A percentile compares a stretch with the other conserved stretches of the same genome.
phyloP scores from a whole-genome alignment of 2,113 vertebrate genomes.

The Thunnus maccoyii region DNA sequence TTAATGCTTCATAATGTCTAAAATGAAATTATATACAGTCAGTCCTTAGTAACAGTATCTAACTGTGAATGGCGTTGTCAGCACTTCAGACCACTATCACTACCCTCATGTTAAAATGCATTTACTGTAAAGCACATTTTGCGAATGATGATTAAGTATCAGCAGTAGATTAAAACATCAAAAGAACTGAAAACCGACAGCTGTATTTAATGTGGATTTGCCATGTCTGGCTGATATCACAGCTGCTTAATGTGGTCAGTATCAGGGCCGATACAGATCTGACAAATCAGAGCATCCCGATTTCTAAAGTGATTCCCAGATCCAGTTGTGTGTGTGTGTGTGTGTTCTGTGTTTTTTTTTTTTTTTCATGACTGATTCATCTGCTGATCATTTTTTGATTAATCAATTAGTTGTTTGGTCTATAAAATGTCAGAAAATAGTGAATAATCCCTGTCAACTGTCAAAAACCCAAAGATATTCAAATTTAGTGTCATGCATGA shows the following conservation, averaged over 20 bases:
- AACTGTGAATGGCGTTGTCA: background rate
- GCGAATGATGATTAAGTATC: background rate
- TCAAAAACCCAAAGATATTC: no score
- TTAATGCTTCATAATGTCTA: no score
- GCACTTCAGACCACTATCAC: background rate
- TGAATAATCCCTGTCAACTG: no score
- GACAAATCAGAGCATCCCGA: background rate
- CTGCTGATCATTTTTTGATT: no score
- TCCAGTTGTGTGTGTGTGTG: background rate
- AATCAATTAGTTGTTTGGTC: no score
- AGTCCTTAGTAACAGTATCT: background rate
- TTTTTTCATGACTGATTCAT: no score
- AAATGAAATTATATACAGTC: background rate
- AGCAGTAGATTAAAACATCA: background rate
- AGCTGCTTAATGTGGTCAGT: background rate
- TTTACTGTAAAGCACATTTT: slow-evolving; percentile 13
- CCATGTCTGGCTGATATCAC: background rate
- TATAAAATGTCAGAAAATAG: no score
- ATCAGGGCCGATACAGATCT: background rate
- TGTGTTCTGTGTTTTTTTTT: background rate
- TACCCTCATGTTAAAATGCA: slow-evolving; percentile 16
- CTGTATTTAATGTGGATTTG: slow-evolving; percentile 11
- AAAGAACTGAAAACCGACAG: background rate
- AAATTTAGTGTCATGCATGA: no score
- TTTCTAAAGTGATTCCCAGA: background rate